Base-by-base conservation (phyloP, 2,113 vertebrate species). In the Poeciliopsis occidentalis region DNA sequence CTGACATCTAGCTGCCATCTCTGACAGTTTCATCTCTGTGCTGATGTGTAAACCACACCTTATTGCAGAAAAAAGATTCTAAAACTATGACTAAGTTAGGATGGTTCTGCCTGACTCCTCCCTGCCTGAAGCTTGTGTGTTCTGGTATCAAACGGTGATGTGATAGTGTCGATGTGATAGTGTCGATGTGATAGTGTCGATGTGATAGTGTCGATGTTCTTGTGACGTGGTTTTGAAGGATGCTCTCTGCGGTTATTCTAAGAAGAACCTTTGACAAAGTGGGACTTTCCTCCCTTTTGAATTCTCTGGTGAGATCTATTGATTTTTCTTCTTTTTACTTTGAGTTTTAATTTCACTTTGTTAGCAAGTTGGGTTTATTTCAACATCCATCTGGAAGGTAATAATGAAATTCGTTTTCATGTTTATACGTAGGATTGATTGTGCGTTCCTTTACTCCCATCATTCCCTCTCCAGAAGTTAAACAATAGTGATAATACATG, bases 391-490 rank as follows among this genome's bases (percentile, higher is more conserved):
- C 65, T 65, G 29, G 7, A 60, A 65, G 63, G 51, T n/a, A n/a
- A 57, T 57, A 24, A 2, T 11, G 5, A 3, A 57, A 24, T 11
- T 8, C 2, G 2, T 57, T 57, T 57, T 2, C 2, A 8, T 24
- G 4, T 57, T 54, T 24, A 6, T 7, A 54, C 22, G 19, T 24
- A 27, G 26, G 27, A 5, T 29, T 61, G 26, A 30, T 61, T 13
- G 60, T 27, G 6, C 3, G 13, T 13, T 27, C 12, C 8, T 72
- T 39, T 51, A 26, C 30, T 26, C 67, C 39, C 26, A 26, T 77
- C 82, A 82, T 70, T 85, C 73, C 82, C 0, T 1, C 69, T 75
- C 78, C 81, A 70, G 27, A 83, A 30, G 27, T 37, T 67, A 69
- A 57, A 27, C 37, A 29, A 57, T 15, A 69, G 27, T 65, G 2